Evolutionary conservation across 2,113 vertebrate species (phyloP), one percentile per base, ranked within the genome.

Genomic region (Paralichthys olivaceus): DNA sequence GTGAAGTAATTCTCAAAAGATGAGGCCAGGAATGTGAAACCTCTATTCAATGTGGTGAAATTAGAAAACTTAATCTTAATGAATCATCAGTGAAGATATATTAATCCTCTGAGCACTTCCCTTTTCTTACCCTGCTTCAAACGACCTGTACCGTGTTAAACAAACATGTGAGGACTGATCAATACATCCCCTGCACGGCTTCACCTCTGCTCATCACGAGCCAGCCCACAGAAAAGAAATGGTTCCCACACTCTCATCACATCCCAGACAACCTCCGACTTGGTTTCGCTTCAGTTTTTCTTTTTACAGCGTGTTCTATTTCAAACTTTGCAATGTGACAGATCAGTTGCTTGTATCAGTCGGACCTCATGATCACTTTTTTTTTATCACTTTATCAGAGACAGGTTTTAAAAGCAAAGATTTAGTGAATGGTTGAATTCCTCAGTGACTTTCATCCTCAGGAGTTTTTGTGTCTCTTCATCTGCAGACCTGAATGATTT

Each of bases 201-300:
- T 80, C 69, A 81, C 81, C 87, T 77, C 69, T 73, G 61, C 70
- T 58, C 7, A 53, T 86, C 75, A 73, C 34, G 55, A 79, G 56
- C 55, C 74, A 79, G 32, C 76, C 83, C 81, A 86, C 83, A 80
- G 49, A 69, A 12, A 51, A 66, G 54, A 53, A 69, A n/a, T 65
- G 43, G 66, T 67, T 79, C 83, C 80, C 69, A 79, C 71, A 23
- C 74, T 71, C 6, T 32, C 40, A 66, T 47, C 59, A 54, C 75
- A 79, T 77, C 74, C 60, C 69, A 65, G 78, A 74, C 73, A 67
- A 68, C 75, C 75, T 84, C 72, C 60, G 15, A 60, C 17, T 49
- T 77, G 69, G 72, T 69, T 63, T 34, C 32, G 34, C 15, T 68
- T 78, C 75, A 71, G 28, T 1, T 0, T 20, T 34, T 20, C 22